Percentiles rank a stretch among this genome's conserved stretches.
These are phyloP conservation scores for Latheticus oryzae DNA, from an alignment of 2,888 invertebrate genomes.

Conservation along the genomic window DNA sequence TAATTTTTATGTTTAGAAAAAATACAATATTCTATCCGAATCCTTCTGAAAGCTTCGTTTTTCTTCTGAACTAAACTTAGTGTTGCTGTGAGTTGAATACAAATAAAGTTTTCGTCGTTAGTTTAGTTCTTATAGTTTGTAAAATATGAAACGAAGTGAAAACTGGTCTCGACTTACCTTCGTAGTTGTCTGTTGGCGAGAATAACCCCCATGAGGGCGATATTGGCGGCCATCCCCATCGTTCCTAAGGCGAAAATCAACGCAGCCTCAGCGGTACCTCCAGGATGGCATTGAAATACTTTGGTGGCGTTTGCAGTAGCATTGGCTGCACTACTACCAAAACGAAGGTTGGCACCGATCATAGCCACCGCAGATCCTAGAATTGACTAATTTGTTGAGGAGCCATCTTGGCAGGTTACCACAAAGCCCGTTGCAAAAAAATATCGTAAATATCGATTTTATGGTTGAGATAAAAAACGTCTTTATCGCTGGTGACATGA, in stretches of 20 bases:
- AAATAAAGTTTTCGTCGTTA: conserved; percentile 5
- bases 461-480: too few species aligned
- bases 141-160: conserved; percentile 7
- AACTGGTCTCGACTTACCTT: conserved; percentile 69
- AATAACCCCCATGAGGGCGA: conserved; percentile 84
- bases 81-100: conserved; percentile 16
- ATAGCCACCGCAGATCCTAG: conserved; percentile 81
- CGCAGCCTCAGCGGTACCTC: conserved; percentile 82
- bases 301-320: conserved; percentile 76
- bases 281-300: conserved; percentile 83
- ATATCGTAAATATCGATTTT: too few species aligned
- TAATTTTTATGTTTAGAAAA: too few species aligned
- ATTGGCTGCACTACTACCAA: conserved; percentile 76
- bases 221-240: conserved; percentile 84
- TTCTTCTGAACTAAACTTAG: conserved; percentile 1
- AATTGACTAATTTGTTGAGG: too few species aligned
- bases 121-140: conserved; percentile 13
- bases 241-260: conserved; percentile 81
- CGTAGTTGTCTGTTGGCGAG: conserved; percentile 82
- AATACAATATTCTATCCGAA: too few species aligned
- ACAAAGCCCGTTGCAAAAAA: too few species aligned
- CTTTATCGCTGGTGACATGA: too few species aligned
- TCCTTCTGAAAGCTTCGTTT: too few species aligned
- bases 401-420: too few species aligned
- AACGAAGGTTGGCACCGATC: conserved; percentile 82